Percentiles rank a stretch among this genome's conserved stretches.
Conservation (phyloP, 2,888 invertebrate species). For the Drosophila phalerata region DNA sequence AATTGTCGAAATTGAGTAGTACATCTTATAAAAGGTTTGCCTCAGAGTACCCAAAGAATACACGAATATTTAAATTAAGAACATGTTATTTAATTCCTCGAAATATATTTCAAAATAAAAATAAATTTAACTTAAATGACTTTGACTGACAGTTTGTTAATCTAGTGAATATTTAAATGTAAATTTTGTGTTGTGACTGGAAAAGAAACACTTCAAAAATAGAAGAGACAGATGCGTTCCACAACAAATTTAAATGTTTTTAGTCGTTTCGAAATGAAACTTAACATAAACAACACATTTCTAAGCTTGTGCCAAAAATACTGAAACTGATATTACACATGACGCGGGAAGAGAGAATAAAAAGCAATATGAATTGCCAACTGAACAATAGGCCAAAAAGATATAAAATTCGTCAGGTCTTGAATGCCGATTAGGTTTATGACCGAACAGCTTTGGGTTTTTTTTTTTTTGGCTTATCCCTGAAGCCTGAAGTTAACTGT, state of each 20-base stretch:
- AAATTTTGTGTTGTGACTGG: slow-evolving; percentile 29
- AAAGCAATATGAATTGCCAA: slow-evolving; percentile 20
- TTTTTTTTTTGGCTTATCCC: slow-evolving; percentile 3
- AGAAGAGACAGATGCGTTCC: slow-evolving; percentile 25
- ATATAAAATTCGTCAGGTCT: slow-evolving; percentile 27
- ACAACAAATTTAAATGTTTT: slow-evolving; percentile 33
- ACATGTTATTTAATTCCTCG: neutral
- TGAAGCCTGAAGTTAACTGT: slow-evolving; percentile 16
- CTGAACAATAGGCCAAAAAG: slow-evolving; percentile 24
- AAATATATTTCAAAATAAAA: slow-evolving; percentile 1
- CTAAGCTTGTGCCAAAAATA: slow-evolving; percentile 33
- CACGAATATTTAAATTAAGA: neutral
- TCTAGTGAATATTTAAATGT: slow-evolving; percentile 29
- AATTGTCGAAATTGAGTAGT: no score
- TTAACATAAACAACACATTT: slow-evolving; percentile 56
- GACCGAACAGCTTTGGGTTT: slow-evolving; percentile 16
- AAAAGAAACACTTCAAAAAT: slow-evolving; percentile 3
- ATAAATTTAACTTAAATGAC: slow-evolving; percentile 21
- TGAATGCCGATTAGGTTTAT: slow-evolving; percentile 40
- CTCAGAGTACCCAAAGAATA: neutral
- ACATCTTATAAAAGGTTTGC: no score
- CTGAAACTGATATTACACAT: slow-evolving; percentile 27
- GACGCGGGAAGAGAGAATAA: slow-evolving; percentile 1
- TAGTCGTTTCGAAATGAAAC: slow-evolving; percentile 21
- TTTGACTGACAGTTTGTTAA: slow-evolving; percentile 36